Evolutionary conservation across 1,140 invertebrate species (phyloP).

Genomic region (Philaenus spumarius): DNA sequence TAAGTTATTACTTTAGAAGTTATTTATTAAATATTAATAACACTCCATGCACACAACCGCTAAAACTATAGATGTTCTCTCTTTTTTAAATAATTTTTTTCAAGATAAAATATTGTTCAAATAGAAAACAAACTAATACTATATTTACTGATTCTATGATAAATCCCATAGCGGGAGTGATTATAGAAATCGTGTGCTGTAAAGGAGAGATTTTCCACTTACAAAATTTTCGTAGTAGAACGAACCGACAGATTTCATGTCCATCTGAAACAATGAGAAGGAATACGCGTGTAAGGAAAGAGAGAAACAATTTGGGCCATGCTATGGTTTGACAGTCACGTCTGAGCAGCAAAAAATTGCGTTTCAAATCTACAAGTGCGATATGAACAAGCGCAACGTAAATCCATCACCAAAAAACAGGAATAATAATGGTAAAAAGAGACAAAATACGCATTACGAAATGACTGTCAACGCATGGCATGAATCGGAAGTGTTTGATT

Average conservation of each 20-base stretch:
- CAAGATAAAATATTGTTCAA: too few relatives aligned
- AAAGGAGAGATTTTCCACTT: constrained; percentile 46
- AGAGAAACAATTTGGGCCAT: constrained; percentile 35
- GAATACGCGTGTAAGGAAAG: constrained; percentile 31
- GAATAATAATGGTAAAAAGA: background rate
- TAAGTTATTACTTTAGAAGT: too few relatives aligned
- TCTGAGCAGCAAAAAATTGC: constrained; percentile 2
- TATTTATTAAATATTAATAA: background rate
- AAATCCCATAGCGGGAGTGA: too few relatives aligned
- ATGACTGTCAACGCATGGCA: constrained; percentile 33
- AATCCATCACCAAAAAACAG: constrained; percentile 23
- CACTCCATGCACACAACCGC: background rate
- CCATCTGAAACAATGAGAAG: constrained; percentile 67
- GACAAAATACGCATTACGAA: constrained; percentile 13
- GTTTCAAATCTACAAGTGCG: background rate
- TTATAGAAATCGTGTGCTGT: too few relatives aligned
- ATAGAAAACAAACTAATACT: background rate
- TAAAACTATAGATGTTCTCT: too few relatives aligned
- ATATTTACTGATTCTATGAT: too few relatives aligned
- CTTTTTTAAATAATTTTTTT: too few relatives aligned
- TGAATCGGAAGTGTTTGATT: constrained; percentile 26
- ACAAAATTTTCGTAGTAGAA: constrained; percentile 92
- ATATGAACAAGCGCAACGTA: constrained; percentile 11
- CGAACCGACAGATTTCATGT: constrained; percentile 87
- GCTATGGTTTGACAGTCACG: constrained; percentile 17